A percentile compares a stretch with the other conserved stretches of the same genome.
Conservation (phyloP, 2,797 vertebrate species). For the Molossus molossus region DNA sequence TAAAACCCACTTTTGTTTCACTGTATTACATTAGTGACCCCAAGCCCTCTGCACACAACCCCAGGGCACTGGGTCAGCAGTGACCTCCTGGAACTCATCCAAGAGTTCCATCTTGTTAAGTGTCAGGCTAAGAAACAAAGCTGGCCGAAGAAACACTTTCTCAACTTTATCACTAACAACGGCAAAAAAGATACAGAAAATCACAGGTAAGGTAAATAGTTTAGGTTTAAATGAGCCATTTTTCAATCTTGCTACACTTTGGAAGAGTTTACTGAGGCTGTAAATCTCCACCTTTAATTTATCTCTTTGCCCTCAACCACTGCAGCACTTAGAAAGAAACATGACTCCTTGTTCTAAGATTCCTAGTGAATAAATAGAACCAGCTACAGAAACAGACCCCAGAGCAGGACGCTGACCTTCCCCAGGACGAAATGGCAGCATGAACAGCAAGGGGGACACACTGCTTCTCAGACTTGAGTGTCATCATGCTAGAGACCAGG, state of each 20-base stretch:
- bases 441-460: not conserved
- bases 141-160: constrained; percentile 38
- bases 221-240: constrained; percentile 64
- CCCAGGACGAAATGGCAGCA: not conserved
- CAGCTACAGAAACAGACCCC: constrained; percentile 12
- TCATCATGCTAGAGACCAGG: not conserved
- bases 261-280: constrained; percentile 60
- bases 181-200: constrained; percentile 71
- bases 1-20: constrained; percentile 28
- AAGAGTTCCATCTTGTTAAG: constrained; percentile 62
- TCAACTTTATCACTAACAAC: constrained; percentile 59
- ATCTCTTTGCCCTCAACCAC: constrained; percentile 42
- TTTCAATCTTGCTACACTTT: constrained; percentile 62
- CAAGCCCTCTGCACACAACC: not conserved
- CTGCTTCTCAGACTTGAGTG: not conserved
- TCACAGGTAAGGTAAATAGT: constrained; percentile 53
- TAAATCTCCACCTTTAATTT: constrained; percentile 70
- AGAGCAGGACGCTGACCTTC: not conserved
- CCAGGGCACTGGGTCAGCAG: not conserved
- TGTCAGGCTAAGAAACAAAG: constrained; percentile 72
- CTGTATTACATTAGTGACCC: constrained; percentile 49
- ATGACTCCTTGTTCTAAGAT: constrained; percentile 12
- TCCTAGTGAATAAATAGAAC: not conserved
- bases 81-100: constrained; percentile 54
- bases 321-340: constrained; percentile 34